Percentiles rank a stretch among this genome's conserved stretches.
Conservation (phyloP, 1,140 invertebrate genomes). For the Drosophila pallidifrons region DNA sequence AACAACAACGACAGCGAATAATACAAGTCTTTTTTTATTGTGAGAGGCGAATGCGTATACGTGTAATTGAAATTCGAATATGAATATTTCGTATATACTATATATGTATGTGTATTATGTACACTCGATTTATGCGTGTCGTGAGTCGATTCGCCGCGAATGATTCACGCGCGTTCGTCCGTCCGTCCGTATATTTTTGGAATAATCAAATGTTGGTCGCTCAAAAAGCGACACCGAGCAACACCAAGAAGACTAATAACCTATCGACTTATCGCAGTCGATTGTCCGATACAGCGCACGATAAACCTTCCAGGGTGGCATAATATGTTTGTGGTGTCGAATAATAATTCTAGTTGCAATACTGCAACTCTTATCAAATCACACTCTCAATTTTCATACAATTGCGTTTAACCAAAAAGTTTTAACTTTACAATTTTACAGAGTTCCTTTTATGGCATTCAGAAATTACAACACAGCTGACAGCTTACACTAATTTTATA, state of each 20-base stretch:
- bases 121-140: slow-evolving; percentile 64
- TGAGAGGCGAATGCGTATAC: slow-evolving; percentile 23
- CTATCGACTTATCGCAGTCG: slow-evolving; percentile 39
- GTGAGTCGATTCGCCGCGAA: slow-evolving; percentile 52
- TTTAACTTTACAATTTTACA: neutral
- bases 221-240: slow-evolving; percentile 43
- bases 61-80: slow-evolving; percentile 50
- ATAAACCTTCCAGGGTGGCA: slow-evolving; percentile 27
- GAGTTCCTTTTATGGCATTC: neutral
- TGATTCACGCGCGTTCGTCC: slow-evolving; percentile 63
- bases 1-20: slow-evolving; percentile 46
- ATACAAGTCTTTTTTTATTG: slow-evolving; percentile 16
- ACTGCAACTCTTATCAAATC: neutral
- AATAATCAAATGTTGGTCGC: slow-evolving; percentile 50
- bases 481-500: neutral
- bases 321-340: slow-evolving; percentile 3
- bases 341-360: neutral
- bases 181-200: slow-evolving; percentile 69
- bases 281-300: slow-evolving; percentile 6
- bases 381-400: slow-evolving; percentile 1
- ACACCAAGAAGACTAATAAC: slow-evolving; percentile 36
- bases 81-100: slow-evolving; percentile 40
- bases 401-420: neutral
- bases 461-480: neutral
- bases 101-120: slow-evolving; percentile 41